Percentiles rank a stretch among this genome's conserved stretches.
phyloP scores from a whole-genome alignment of 2,888 invertebrate species.

The Morpho achilles region DNA sequence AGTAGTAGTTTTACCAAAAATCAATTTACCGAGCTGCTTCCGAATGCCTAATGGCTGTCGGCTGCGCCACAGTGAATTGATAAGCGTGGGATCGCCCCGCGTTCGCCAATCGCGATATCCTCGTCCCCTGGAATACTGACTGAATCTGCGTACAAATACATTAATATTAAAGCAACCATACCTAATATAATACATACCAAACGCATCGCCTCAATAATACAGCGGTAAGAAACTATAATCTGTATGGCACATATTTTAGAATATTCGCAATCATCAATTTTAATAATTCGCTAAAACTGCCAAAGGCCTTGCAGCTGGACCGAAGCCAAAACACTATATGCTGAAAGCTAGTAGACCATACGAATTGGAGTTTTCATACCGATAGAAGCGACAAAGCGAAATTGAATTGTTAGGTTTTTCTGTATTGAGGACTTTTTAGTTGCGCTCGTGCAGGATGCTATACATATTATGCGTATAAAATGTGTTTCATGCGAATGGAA shows the following conservation, averaged over 20 bases:
- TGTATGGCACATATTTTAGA: slow-evolving; percentile 43
- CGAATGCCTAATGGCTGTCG: slow-evolving; percentile 85
- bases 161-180: slow-evolving; percentile 26
- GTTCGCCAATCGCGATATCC: slow-evolving; percentile 85
- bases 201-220: slow-evolving; percentile 18
- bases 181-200: slow-evolving; percentile 8
- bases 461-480: slow-evolving; percentile 30
- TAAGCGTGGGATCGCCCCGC: slow-evolving; percentile 84
- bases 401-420: slow-evolving; percentile 76
- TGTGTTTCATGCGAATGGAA: slow-evolving; percentile 48
- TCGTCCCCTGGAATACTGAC: slow-evolving; percentile 79
- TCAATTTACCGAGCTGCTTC: slow-evolving; percentile 78
- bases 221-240: slow-evolving; percentile 40
- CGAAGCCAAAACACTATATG: slow-evolving; percentile 61
- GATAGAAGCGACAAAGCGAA: slow-evolving; percentile 74
- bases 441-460: slow-evolving; percentile 59
- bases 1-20: neutral
- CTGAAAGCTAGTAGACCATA: slow-evolving; percentile 61
- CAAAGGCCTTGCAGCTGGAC: slow-evolving; percentile 61
- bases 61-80: slow-evolving; percentile 86
- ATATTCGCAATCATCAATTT: slow-evolving; percentile 31
- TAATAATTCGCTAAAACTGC: slow-evolving; percentile 60
- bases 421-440: slow-evolving; percentile 63
- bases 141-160: slow-evolving; percentile 72
- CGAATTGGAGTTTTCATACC: slow-evolving; percentile 52